phyloP scores from a whole-genome alignment of 2,797 vertebrate genomes.

The Phoebastria nigripes region DNA sequence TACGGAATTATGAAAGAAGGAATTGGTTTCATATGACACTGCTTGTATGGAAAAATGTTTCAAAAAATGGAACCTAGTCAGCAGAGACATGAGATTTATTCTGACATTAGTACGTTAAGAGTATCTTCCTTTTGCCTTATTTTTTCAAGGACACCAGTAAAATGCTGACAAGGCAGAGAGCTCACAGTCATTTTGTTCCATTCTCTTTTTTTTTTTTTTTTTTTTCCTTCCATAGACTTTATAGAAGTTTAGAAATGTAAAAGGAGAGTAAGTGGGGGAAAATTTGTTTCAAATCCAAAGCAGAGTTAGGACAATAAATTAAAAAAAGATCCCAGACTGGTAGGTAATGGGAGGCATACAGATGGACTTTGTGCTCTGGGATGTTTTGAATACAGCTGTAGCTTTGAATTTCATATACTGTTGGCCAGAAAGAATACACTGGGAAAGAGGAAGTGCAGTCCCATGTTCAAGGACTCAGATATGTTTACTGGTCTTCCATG shows the following conservation, averaged over 20 bases:
- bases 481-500: not conserved
- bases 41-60: not conserved
- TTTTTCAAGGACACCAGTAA: not conserved
- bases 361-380: not conserved
- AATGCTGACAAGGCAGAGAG: not conserved
- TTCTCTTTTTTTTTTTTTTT: not conserved
- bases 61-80: not conserved
- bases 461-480: not conserved
- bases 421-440: not conserved
- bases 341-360: not conserved
- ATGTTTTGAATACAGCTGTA: not conserved
- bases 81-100: not conserved
- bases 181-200: not conserved
- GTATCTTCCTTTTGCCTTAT: not conserved
- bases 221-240: not conserved
- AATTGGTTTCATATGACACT: conserved; percentile 18
- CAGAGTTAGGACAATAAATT: not conserved
- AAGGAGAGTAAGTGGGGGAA: not conserved
- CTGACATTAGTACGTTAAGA: not conserved
- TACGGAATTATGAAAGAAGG: not conserved
- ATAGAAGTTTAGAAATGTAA: not conserved
- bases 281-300: not conserved
- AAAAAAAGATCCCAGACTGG: not conserved
- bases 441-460: not conserved
- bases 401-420: not conserved